These are phyloP conservation scores for Catocala sponsa DNA, from an alignment of 2,888 invertebrate species.

Conservation along the genomic window DNA sequence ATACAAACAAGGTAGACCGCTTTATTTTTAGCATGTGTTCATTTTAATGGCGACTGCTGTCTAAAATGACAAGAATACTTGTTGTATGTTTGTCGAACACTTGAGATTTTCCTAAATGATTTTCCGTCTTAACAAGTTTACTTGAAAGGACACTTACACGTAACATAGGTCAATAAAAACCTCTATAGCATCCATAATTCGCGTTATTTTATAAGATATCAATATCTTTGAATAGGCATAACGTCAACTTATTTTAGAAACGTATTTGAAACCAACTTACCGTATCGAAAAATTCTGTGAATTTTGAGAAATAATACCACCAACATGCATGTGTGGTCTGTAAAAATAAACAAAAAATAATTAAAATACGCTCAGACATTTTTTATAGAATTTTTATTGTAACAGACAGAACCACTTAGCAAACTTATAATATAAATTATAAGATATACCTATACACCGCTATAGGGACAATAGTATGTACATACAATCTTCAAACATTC, in stretches of 20 bases:
- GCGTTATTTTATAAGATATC: too few relatives aligned
- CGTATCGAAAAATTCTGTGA: slow-evolving; percentile 97
- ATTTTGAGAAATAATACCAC: slow-evolving; percentile 98
- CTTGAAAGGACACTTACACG: background rate
- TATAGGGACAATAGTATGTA: too few relatives aligned
- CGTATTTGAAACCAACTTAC: slow-evolving; percentile 73
- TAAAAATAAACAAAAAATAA: slow-evolving; percentile 49
- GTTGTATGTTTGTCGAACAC: slow-evolving; percentile 1
- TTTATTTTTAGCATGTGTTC: slow-evolving; percentile 1
- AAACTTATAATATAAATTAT: too few relatives aligned
- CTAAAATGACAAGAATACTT: slow-evolving; percentile 1
- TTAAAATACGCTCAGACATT: background rate
- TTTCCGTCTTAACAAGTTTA: slow-evolving; percentile 4
- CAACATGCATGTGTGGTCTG: slow-evolving; percentile 96
- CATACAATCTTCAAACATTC: too few relatives aligned
- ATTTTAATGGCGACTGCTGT: background rate
- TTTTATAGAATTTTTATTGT: too few relatives aligned
- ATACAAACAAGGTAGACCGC: background rate
- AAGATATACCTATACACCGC: too few relatives aligned
- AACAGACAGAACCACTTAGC: too few relatives aligned
- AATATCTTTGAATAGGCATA: too few relatives aligned
- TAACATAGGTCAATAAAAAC: background rate
- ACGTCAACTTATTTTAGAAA: background rate
- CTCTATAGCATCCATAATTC: background rate
- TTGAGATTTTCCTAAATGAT: slow-evolving; percentile 3